Evolutionary conservation across 2,113 vertebrate species (phyloP).

Genomic region (Istiophorus platypterus): DNA sequence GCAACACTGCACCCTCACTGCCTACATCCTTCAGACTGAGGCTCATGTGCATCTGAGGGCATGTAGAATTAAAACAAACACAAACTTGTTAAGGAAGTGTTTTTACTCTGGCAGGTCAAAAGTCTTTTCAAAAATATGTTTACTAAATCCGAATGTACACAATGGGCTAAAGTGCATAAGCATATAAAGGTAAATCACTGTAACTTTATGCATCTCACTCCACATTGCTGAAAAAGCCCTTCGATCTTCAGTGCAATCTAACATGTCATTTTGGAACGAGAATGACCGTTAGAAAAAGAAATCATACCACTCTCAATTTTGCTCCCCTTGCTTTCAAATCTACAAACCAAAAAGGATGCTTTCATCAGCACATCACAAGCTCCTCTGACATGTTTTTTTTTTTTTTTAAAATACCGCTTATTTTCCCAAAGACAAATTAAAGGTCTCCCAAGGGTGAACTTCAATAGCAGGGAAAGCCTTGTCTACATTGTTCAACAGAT

Average conservation of each 20-base stretch:
- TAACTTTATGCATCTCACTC: neutral
- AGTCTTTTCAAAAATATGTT: no score
- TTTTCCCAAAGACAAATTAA: conserved; percentile 39
- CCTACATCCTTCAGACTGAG: conserved; percentile 13
- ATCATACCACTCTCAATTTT: conserved; percentile 6
- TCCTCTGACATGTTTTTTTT: neutral
- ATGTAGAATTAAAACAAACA: conserved; percentile 28
- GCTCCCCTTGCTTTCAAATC: conserved; percentile 21
- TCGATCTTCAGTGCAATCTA: neutral
- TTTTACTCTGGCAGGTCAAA: conserved; percentile 23
- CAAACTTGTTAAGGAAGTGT: neutral
- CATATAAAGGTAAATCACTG: neutral
- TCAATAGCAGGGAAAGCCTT: conserved; percentile 10
- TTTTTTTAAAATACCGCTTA: conserved; percentile 18
- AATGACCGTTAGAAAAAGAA: conserved; percentile 1
- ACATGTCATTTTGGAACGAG: conserved; percentile 19
- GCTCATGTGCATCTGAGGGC: neutral
- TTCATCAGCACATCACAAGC: conserved; percentile 29
- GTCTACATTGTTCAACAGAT: conserved; percentile 22
- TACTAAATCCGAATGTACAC: neutral
- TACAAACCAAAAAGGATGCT: conserved; percentile 37
- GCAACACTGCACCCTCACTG: conserved; percentile 9
- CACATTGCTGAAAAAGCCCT: conserved; percentile 6
- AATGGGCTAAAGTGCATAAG: neutral
- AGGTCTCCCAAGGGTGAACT: conserved; percentile 48